Evolutionary conservation across 1,140 invertebrate species (phyloP), one percentile per base, ranked within the genome.

Genomic region (Drosophila insularis): DNA sequence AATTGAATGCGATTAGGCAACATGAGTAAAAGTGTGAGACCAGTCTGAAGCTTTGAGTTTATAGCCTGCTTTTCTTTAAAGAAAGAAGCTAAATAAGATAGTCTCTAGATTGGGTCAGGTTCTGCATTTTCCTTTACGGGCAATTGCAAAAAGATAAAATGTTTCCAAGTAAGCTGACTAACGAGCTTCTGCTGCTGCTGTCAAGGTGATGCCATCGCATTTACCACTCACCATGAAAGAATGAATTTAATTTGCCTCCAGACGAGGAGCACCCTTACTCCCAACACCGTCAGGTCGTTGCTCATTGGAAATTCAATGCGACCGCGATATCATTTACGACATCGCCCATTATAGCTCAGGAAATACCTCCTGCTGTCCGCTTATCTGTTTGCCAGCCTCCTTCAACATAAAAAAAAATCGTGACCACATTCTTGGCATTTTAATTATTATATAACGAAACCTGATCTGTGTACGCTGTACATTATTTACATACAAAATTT

Each of bases 1-100:
- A 80, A 80, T 89, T 84, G 81, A 86, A 87, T 84, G 65, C 82
- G 79, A 82, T 87, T 84, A 89, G 80, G 66, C 67, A 63, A 43
- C 40, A 17, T 40, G 59, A 75, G 63, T 43, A 43, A 31, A 14
- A 23, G 37, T 60, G 43, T 40, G 62, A 11, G 13, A 21, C 43
- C 17, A 50, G 7, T 19, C 10, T 8, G 8, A 13, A 43, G 54
- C n/a, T 59, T 43, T 35, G 7, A 14, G 35, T 19, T 14, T 31
- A 58, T 61, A 55, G 32, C 64, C 32, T 32, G 71, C 10, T 37
- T 19, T 50, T 46, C 14, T 50, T 50, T 21, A 21, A 50, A 13
- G 35, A 21, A 21, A 19, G 21, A 46, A 6, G 17, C 43, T 50
- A 50, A 17, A 50, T 21, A 50, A 50, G 43, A 50, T n/a, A n/a